These are phyloP conservation scores for Ischnura elegans DNA, from an alignment of 2,888 invertebrate genomes.

Conservation along the genomic window DNA sequence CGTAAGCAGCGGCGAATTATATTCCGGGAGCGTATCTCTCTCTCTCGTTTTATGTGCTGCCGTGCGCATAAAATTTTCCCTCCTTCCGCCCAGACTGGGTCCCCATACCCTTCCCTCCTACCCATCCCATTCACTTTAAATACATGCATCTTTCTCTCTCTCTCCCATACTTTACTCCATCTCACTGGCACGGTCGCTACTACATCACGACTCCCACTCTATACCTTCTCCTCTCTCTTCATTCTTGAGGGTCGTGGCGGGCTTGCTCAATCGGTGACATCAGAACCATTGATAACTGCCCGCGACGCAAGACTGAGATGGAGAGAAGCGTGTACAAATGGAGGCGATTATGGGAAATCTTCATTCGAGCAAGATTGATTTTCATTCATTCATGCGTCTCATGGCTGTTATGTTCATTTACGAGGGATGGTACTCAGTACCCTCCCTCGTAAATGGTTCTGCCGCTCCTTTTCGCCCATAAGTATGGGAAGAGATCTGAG, in stretches of 20 bases:
- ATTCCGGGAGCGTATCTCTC: conserved; percentile 32
- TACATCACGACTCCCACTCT: background rate
- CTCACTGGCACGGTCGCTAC: background rate
- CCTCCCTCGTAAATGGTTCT: too few relatives aligned
- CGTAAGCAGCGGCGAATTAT: conserved; percentile 53
- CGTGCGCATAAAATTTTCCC: conserved; percentile 9
- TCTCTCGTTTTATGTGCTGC: conserved; percentile 27
- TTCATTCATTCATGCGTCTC: background rate
- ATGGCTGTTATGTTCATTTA: too few relatives aligned
- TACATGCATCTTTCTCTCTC: background rate
- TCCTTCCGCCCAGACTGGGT: too few relatives aligned
- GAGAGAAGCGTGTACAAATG: background rate
- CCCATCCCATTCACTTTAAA: background rate
- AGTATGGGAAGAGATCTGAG: too few relatives aligned
- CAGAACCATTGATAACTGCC: background rate
- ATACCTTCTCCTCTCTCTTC: background rate
- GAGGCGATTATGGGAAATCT: background rate
- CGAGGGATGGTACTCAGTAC: too few relatives aligned
- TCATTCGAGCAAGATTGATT: background rate
- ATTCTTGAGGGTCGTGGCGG: background rate
- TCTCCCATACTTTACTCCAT: background rate
- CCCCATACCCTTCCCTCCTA: background rate
- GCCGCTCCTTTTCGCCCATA: too few relatives aligned
- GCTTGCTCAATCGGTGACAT: background rate
- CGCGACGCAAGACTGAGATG: background rate